Evolutionary conservation across 2,113 vertebrate genomes (phyloP).

Genomic region (Isichthys henryi): DNA sequence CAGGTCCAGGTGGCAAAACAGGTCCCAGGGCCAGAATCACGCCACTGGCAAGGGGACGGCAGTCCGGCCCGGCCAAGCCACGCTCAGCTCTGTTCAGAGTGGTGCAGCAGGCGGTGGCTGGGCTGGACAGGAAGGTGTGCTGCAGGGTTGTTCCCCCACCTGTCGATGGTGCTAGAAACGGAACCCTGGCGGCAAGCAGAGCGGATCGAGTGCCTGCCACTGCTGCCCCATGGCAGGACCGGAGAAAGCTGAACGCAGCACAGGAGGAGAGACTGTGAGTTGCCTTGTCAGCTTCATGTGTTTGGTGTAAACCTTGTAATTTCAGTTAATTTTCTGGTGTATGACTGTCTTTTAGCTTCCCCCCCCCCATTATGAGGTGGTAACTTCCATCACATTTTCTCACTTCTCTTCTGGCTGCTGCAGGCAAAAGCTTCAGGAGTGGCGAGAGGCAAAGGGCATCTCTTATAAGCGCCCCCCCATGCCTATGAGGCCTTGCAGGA

Average conservation of each 20-base stretch:
- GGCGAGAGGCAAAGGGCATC: slow-evolving; percentile 75
- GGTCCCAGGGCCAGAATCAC: not conserved
- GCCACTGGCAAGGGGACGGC: not conserved
- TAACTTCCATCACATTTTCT: not conserved
- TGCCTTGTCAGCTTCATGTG: not conserved
- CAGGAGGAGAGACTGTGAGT: slow-evolving; percentile 63
- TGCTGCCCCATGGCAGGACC: slow-evolving; percentile 15
- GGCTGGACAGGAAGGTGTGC: not conserved
- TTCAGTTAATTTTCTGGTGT: not conserved
- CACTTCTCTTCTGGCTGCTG: not conserved
- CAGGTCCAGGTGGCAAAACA: not conserved
- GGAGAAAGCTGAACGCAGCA: slow-evolving; percentile 42
- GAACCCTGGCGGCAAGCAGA: slow-evolving; percentile 32
- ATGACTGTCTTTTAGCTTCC: not conserved
- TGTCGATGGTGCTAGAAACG: not conserved
- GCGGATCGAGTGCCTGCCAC: slow-evolving; percentile 35
- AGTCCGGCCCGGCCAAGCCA: not conserved
- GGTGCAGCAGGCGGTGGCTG: not conserved
- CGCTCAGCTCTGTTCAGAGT: not conserved
- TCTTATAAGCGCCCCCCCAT: slow-evolving; percentile 85
- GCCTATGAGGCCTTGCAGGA: slow-evolving; percentile 46
- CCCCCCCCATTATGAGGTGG: not conserved
- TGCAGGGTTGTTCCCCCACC: not conserved
- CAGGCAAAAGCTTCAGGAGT: slow-evolving; percentile 79
- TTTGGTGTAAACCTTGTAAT: not conserved